phyloP scores from a whole-genome alignment of 2,888 invertebrate genomes.

The Heliconius ismenius region DNA sequence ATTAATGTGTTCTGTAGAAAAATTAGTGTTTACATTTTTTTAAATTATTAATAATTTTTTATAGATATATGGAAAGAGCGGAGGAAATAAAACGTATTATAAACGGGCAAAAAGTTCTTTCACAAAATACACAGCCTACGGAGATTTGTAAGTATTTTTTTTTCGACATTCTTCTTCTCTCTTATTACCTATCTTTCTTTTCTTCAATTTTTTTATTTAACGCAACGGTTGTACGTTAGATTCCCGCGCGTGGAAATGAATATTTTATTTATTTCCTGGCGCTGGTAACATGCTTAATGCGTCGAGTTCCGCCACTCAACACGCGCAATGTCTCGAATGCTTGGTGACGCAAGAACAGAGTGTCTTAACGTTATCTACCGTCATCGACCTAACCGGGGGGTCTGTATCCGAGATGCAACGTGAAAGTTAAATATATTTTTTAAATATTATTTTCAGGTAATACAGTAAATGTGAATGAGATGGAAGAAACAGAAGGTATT shows the following conservation, averaged over 20 bases:
- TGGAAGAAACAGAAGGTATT: background rate
- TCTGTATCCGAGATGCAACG: too few relatives aligned
- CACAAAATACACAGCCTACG: background rate
- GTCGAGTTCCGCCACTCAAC: background rate
- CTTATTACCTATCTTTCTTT: too few relatives aligned
- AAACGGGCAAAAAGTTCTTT: slow-evolving; percentile 38
- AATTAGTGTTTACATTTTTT: background rate
- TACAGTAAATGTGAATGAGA: background rate
- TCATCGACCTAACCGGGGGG: too few relatives aligned
- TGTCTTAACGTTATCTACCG: too few relatives aligned
- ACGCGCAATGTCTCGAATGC: too few relatives aligned
- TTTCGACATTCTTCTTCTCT: too few relatives aligned
- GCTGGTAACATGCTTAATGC: too few relatives aligned
- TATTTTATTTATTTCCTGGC: too few relatives aligned
- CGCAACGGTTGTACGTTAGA: too few relatives aligned
- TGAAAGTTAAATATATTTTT: background rate
- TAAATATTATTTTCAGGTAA: background rate
- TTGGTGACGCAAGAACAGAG: too few relatives aligned
- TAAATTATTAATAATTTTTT: background rate
- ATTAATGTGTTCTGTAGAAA: background rate
- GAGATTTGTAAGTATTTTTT: background rate
- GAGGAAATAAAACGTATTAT: slow-evolving; percentile 63
- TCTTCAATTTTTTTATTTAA: background rate
- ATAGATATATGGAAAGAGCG: slow-evolving; percentile 71
- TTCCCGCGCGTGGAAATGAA: too few relatives aligned